Evolutionary conservation across 2,888 invertebrate species (phyloP), one percentile per base, ranked within the genome.

Genomic region (Elysia crispata): DNA sequence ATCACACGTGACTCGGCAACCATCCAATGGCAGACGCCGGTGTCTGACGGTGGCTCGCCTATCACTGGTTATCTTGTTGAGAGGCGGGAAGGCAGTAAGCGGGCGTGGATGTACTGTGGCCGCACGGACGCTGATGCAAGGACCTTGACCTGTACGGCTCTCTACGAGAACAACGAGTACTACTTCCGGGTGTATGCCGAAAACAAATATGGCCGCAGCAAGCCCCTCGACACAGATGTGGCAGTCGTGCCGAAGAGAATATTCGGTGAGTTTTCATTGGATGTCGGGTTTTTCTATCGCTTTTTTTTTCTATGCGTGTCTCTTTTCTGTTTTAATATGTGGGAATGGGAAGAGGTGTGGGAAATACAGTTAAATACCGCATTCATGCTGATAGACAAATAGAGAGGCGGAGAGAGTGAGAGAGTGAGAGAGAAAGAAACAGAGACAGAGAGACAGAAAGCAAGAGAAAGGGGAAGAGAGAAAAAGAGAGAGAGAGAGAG

Each of bases 151-250:
- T 84, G 86, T 31, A 82, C 86, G n/a, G 86, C 95, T 90, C 93
- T 97, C 81, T 94, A 95, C 85, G 95, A 96, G 91, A 95, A 96
- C 89, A 94, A 94, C 41, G 95, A 96, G 88, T 98, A 97, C 90
- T 94, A 95, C 93, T 97, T 97, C 94, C 94, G 97, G 84, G 95
- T 98, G 41, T 95, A 95, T 88, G 97, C 97, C 1, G 95, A 95
- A 86, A 98, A 98, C 92, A 95, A 96, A 23, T 94, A 96, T 81
- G 97, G 97, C 25, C 85, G 85, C 75, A 96, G 97, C 69, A 96
- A 96, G 85, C 95, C 96, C 23, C 93, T 96, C 69, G 95, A 96
- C 91, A 96, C 89, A 41, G 87, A 88, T 1, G 95, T 95, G 81
- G 94, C 95, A 0, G 94, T 97, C 54, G 94, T 95, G 62, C 95